These are phyloP conservation scores for Tenthredo notha DNA, from an alignment of 2,888 invertebrate genomes.

Conservation along the genomic window DNA sequence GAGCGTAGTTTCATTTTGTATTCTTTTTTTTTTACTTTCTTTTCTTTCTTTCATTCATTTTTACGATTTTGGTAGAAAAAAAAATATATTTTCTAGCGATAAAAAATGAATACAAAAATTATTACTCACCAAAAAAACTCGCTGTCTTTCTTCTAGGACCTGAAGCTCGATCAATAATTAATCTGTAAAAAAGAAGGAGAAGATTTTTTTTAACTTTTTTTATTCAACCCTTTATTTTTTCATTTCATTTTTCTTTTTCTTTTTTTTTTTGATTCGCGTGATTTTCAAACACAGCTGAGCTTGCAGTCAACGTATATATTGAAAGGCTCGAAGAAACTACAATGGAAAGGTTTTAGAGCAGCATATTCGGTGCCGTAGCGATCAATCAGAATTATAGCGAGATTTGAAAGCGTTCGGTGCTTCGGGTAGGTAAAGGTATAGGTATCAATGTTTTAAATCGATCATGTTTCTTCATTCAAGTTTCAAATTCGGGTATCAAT, in stretches of 20 bases:
- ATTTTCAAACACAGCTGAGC: conserved; percentile 38
- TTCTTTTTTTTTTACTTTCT: too few species aligned
- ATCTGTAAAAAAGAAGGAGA: not conserved
- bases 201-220: not conserved
- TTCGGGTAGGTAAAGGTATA: not conserved
- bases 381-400: conserved; percentile 51
- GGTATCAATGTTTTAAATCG: conserved; percentile 48
- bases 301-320: not conserved
- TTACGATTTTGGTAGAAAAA: not conserved
- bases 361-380: not conserved
- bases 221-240: not conserved
- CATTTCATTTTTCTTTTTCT: not conserved
- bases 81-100: not conserved
- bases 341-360: conserved; percentile 41
- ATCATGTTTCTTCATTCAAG: conserved; percentile 50
- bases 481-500: conserved; percentile 51
- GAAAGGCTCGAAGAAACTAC: conserved; percentile 17
- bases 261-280: not conserved
- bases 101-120: not conserved
- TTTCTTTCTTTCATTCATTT: too few species aligned
- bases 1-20: not conserved
- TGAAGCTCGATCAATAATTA: not conserved
- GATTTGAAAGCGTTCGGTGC: conserved; percentile 43
- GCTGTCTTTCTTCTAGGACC: not conserved
- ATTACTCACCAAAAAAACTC: conserved; percentile 8